Evolutionary conservation across 2,113 vertebrate species (phyloP), one percentile per base, ranked within the genome.

Genomic region (Marcusenius ussheri): DNA sequence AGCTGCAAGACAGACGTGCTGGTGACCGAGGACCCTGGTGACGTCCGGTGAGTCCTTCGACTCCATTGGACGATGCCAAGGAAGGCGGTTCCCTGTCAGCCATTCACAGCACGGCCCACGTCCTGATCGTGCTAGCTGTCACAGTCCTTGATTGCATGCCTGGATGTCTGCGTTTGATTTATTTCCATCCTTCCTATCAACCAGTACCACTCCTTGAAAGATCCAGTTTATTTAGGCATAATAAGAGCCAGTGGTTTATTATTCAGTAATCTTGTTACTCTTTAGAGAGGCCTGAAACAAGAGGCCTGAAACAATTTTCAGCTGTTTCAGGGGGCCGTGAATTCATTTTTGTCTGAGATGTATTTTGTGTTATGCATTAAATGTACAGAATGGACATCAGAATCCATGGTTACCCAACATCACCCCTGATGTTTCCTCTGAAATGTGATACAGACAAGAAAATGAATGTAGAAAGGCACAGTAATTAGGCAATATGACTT

Each of bases 1-100:
- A 99, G 98, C 95, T 99, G 98, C 93, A 99, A 99, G 96, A 99
- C 98, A 0, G 98, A 99, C 39, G 98, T 99, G 80, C 93, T 99
- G 87, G 98, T 99, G 92, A 99, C 97, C 0, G 98, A 99, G 94
- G 98, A 99, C 93, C 98, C 98, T 6, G 98, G 97, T 27, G 98
- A 99, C 92, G 97, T 99, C 95, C 97, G 98, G 98, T 99, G 95
- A 97, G 97, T 96, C 91, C 58, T 42, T 50, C 15, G 6, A 46
- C 9, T 7, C 9, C n/a, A 47, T 47, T 47, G 39, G 83, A 3
- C 8, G 46, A 21, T 24, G 83, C 45, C 42, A 21, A 11, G 39
- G 21, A 31, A 45, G 83, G 83, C 10, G 10, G 46, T 46, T 84
- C 7, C 74, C 74, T 19, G 15, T 80, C 74, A 42, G 13, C 74